Base-by-base conservation (phyloP, 2,888 invertebrate species). In the Orthosia gracilis region DNA sequence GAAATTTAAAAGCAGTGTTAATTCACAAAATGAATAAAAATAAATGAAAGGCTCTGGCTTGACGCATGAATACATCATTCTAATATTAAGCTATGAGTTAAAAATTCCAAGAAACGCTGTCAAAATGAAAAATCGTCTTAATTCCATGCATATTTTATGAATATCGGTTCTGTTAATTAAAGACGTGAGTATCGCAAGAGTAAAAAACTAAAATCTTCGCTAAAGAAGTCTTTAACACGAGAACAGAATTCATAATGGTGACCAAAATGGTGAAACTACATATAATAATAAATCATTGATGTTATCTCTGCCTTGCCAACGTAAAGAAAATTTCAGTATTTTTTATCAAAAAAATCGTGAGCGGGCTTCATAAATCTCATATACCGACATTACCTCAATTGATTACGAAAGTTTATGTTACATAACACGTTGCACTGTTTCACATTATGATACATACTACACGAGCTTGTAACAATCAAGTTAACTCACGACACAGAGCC, bases 391-490 rank as follows among this genome's bases (percentile, higher is more conserved):
- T 72, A 78, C 71, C 50, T 17, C 52, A 72, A 64, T 78, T 49
- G 73, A 76, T 64, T 49, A 64, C 45, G 59, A 59, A 72, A 64
- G 26, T 59, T 21, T n/a, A 5, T 59, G 76, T 79, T 62, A 78
- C 65, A n/a, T 57, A 78, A 54, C 61, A 78, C 47, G 80, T 78
- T 73, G 65, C 67, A 75, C 23, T 69, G 66, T 69, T 66, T 57
- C 65, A 57, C 75, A 58, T 64, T 64, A 47, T 23, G 57, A 80
- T 59, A 57, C n/a, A 80, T 59, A 57, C 18, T 55, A 58, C 57
- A 61, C 57, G 65, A 58, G 50, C 57, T 76, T 76, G 69, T 63
- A 66, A 82, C 79, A 76, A 81, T 76, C 69, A 69, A 79, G 65
- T 69, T 76, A 76, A 57, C 62, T 62, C 54, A 62, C 31, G 61